Evolutionary conservation across 2,888 invertebrate genomes (phyloP).

Genomic region (Agrotis ipsilon): DNA sequence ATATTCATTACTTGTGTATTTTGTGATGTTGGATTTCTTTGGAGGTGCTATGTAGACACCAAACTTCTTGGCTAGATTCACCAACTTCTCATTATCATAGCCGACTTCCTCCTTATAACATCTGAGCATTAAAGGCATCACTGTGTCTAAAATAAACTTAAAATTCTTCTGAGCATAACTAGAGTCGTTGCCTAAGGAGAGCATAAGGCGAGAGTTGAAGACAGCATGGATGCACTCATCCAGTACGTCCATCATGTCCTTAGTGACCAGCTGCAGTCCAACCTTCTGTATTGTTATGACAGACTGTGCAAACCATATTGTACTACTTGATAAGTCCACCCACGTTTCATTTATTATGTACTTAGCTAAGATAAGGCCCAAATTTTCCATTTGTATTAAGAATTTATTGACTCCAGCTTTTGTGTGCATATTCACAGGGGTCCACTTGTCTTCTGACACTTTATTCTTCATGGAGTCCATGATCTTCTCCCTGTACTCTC

Average conservation of each 20-base stretch:
- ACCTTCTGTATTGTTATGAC: conserved; percentile 94
- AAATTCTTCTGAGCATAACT: conserved; percentile 92
- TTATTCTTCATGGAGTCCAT: conserved; percentile 95
- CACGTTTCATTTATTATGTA: conserved; percentile 92
- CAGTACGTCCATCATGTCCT: conserved; percentile 94
- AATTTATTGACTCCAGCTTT: conserved; percentile 93
- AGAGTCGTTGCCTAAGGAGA: conserved; percentile 84
- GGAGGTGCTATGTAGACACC: conserved; percentile 89
- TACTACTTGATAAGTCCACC: conserved; percentile 95
- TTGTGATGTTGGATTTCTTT: conserved; percentile 92
- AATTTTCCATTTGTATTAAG: conserved; percentile 93
- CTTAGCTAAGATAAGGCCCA: conserved; percentile 93
- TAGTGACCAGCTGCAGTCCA: conserved; percentile 94
- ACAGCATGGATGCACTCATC: conserved; percentile 94
- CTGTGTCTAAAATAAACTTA: conserved; percentile 93
- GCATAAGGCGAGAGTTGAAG: conserved; percentile 94
- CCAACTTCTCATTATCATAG: conserved; percentile 90
- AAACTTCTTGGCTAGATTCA: conserved; percentile 89
- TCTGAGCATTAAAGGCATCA: conserved; percentile 92
- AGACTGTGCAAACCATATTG: conserved; percentile 95
- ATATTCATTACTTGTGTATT: conserved; percentile 93
- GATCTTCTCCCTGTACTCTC: conserved; percentile 95
- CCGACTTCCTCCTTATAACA: conserved; percentile 92
- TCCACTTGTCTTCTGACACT: conserved; percentile 96
- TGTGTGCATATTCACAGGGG: conserved; percentile 95